A percentile compares a stretch with the other conserved stretches of the same genome.
Evolutionary conservation across 2,113 vertebrate species (phyloP).

Genomic region (Columba janthina): DNA sequence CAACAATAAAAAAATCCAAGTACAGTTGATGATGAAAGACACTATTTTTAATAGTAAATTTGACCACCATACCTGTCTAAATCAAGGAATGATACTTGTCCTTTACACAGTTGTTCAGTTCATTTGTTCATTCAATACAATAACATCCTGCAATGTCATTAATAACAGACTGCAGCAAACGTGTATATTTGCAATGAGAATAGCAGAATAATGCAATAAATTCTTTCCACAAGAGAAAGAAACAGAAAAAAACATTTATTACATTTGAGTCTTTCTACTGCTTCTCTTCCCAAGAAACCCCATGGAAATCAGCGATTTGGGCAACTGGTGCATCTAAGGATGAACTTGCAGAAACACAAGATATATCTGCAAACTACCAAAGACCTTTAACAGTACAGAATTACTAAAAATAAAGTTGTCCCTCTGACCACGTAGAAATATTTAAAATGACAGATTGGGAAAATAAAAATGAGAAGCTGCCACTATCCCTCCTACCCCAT

Average conservation of each 20-base stretch:
- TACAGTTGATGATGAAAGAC: neutral
- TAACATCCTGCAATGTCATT: neutral
- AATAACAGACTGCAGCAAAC: neutral
- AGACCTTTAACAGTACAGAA: neutral
- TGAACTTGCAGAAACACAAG: neutral
- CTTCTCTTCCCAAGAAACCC: neutral
- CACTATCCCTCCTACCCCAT: neutral
- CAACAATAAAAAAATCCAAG: neutral
- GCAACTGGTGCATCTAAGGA: neutral
- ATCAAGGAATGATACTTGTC: neutral
- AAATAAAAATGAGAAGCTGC: neutral
- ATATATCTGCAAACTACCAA: neutral
- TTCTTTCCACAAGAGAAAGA: accelerated
- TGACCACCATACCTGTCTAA: neutral
- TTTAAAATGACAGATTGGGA: neutral
- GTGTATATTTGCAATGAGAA: neutral
- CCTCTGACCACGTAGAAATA: neutral
- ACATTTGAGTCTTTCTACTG: neutral
- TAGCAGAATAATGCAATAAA: neutral
- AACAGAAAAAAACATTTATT: neutral
- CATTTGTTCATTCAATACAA: neutral
- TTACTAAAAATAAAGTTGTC: neutral
- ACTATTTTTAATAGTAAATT: neutral
- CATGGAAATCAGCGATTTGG: neutral
- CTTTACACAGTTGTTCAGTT: neutral